phyloP scores from a whole-genome alignment of 2,888 invertebrate genomes.

The Schizotus pectinicornis region DNA sequence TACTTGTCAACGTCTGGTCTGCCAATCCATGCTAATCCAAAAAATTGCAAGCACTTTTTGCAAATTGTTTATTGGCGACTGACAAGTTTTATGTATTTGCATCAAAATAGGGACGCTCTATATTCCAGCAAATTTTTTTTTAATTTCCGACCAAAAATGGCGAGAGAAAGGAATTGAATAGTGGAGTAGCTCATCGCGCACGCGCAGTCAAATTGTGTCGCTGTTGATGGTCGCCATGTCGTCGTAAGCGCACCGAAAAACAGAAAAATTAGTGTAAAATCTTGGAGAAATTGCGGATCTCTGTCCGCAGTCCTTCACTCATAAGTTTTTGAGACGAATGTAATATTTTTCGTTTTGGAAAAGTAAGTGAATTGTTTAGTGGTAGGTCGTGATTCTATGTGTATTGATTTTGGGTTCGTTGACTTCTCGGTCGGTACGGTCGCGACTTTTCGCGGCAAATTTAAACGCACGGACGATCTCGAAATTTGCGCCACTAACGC shows the following conservation, averaged over 20 bases:
- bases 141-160: background rate
- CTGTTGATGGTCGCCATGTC: slow-evolving; percentile 16
- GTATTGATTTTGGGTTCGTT: slow-evolving; percentile 41
- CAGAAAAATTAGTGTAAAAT: slow-evolving; percentile 9
- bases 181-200: slow-evolving; percentile 7
- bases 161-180: background rate
- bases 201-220: slow-evolving; percentile 8
- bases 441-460: slow-evolving; percentile 23
- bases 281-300: slow-evolving; percentile 16
- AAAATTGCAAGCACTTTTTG: too few relatives aligned
- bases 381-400: slow-evolving; percentile 40
- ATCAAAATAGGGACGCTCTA: too few relatives aligned
- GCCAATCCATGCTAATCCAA: too few relatives aligned
- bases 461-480: slow-evolving; percentile 8
- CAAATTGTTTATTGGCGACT: too few relatives aligned
- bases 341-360: slow-evolving; percentile 37
- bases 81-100: too few relatives aligned
- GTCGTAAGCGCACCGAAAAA: slow-evolving; percentile 13
- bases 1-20: too few relatives aligned
- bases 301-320: slow-evolving; percentile 5
- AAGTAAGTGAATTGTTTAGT: slow-evolving; percentile 43
- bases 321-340: slow-evolving; percentile 18
- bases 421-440: slow-evolving; percentile 20
- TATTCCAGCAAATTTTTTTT: too few relatives aligned
- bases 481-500: slow-evolving; percentile 1